Evolutionary conservation across 2,888 invertebrate genomes (phyloP).

Genomic region (Callyntrura guangdongensis): DNA sequence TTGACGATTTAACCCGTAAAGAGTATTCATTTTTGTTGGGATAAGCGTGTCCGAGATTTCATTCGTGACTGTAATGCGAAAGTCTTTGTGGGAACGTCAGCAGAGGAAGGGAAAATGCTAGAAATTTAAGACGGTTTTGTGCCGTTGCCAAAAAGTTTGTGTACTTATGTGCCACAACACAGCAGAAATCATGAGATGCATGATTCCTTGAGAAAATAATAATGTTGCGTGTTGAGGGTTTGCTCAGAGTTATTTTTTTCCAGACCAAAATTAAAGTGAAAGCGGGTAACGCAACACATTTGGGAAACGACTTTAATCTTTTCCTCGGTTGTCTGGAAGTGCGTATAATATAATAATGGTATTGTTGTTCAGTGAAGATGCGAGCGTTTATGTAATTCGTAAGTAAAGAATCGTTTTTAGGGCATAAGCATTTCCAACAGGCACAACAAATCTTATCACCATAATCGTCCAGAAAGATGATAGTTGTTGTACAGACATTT

Average conservation of each 20-base stretch:
- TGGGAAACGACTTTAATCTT: conserved; percentile 49
- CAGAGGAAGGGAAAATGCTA: background rate
- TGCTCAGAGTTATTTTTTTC: background rate
- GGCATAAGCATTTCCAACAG: background rate
- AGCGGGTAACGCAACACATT: conserved; percentile 62
- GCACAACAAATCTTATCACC: background rate
- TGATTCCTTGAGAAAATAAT: background rate
- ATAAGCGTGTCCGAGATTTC: conserved; percentile 55
- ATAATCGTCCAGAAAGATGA: too few relatives aligned
- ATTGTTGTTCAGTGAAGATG: conserved; percentile 1
- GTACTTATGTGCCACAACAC: background rate
- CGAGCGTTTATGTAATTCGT: conserved; percentile 20
- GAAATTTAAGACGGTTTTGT: conserved; percentile 17
- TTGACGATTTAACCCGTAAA: conserved; percentile 70
- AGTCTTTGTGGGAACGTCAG: conserved; percentile 55
- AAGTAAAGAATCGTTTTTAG: background rate
- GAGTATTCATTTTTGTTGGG: conserved; percentile 53
- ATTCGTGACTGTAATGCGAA: conserved; percentile 23
- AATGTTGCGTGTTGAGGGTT: conserved; percentile 43
- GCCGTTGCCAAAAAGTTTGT: conserved; percentile 65
- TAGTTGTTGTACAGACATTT: too few relatives aligned
- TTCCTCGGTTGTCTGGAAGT: conserved; percentile 2
- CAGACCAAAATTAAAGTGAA: background rate
- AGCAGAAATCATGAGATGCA: background rate
- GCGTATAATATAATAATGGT: conserved; percentile 27